These are phyloP conservation scores for Eurypyga helias DNA, from an alignment of 2,113 vertebrate genomes.

Conservation along the genomic window DNA sequence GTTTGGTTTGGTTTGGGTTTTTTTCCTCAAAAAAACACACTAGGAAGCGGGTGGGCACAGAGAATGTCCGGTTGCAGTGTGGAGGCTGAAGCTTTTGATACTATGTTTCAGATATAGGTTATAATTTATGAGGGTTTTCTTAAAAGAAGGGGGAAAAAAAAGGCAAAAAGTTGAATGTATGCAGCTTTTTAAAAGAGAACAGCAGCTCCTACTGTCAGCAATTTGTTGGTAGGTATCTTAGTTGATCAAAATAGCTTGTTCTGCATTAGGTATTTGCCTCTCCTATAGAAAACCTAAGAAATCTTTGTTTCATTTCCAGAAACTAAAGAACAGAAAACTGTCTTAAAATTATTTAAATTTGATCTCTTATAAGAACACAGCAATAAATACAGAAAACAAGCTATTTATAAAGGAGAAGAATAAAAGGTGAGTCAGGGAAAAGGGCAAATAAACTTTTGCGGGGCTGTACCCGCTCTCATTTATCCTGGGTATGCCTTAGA, in stretches of 20 bases:
- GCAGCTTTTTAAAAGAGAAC: not conserved
- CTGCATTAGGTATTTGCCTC: not conserved
- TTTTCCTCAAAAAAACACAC: not conserved
- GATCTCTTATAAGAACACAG: not conserved
- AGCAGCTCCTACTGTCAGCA: not conserved
- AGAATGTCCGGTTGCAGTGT: not conserved
- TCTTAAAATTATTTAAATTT: not conserved
- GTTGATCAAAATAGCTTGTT: not conserved
- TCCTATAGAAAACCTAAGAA: not conserved
- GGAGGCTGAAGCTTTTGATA: not conserved
- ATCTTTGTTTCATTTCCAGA: constrained; percentile 9
- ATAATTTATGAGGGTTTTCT: not conserved
- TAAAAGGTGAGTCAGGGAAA: not conserved
- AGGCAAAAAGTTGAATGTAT: not conserved
- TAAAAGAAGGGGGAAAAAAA: not conserved
- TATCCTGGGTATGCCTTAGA: not conserved
- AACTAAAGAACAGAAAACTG: not conserved
- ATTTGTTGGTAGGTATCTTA: not conserved
- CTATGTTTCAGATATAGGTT: rapidly evolving
- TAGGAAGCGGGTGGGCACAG: not conserved
- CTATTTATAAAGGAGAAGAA: not conserved
- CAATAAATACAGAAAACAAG: not conserved
- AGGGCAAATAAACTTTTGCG: not conserved
- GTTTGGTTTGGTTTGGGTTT: not conserved
- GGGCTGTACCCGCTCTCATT: not conserved